Conservation (phyloP, 2,113 vertebrate species). For the Donacobius atricapilla region DNA sequence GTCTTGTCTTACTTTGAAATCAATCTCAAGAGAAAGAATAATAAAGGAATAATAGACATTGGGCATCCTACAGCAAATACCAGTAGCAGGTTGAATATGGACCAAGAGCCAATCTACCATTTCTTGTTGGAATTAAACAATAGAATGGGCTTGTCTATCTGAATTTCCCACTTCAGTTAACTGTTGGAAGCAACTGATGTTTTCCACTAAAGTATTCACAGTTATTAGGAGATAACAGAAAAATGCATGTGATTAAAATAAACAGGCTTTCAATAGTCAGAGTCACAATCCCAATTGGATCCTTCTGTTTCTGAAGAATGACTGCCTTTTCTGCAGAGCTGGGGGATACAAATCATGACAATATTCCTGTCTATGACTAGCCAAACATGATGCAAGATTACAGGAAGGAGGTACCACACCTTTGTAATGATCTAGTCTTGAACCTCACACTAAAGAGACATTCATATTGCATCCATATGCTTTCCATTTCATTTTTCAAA, state of each 20-base stretch:
- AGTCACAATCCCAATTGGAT: background rate
- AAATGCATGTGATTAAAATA: background rate
- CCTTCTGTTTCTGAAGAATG: background rate
- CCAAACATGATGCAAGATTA: background rate
- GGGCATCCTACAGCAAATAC: background rate
- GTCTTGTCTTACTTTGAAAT: background rate
- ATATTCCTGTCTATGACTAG: background rate
- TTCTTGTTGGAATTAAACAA: background rate
- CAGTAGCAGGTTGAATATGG: background rate
- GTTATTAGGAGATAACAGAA: background rate
- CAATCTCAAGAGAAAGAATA: background rate
- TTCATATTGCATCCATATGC: background rate
- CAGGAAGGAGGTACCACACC: background rate
- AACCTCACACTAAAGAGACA: background rate
- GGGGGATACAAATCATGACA: background rate
- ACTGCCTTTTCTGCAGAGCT: background rate
- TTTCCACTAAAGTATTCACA: background rate
- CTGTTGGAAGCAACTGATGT: background rate
- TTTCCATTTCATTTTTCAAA: background rate
- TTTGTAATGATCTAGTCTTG: background rate
- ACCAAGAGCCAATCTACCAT: background rate
- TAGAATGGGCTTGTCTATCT: background rate
- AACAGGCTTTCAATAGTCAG: background rate
- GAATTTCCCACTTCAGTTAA: background rate
- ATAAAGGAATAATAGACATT: background rate